Evolutionary conservation across 2,113 vertebrate genomes (phyloP).

Genomic region (Callaeas wilsoni): DNA sequence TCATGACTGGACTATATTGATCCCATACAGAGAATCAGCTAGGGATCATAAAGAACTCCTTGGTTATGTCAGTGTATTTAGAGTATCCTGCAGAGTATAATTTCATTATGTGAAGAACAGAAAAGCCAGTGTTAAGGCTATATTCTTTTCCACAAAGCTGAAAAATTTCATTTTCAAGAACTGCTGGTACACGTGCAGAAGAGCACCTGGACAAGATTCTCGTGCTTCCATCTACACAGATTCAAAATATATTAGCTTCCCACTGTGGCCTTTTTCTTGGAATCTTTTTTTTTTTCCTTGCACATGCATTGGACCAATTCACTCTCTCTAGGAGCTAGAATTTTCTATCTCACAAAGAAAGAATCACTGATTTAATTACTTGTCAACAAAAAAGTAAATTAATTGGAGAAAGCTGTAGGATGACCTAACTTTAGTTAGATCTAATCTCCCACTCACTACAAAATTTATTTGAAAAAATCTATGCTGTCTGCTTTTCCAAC

Average conservation of each 20-base stretch:
- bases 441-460: background rate
- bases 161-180: background rate
- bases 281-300: background rate
- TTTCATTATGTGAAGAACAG: background rate
- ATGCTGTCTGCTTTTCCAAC: background rate
- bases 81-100: background rate
- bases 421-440: background rate
- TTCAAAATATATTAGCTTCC: background rate
- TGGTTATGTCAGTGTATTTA: background rate
- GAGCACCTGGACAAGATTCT: background rate
- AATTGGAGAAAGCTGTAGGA: background rate
- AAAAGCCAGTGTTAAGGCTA: background rate
- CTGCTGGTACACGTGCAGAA: background rate
- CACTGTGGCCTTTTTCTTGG: background rate
- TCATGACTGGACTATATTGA: background rate
- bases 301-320: background rate
- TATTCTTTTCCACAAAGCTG: background rate
- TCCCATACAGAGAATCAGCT: background rate
- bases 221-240: background rate
- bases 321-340: background rate
- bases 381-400: background rate
- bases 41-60: background rate
- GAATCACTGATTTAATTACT: background rate
- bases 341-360: background rate
- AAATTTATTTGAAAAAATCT: background rate